A percentile compares a stretch with the other conserved stretches of the same genome.
phyloP scores from a whole-genome alignment of 1,140 invertebrate species.

The Diorhabda sublineata region DNA sequence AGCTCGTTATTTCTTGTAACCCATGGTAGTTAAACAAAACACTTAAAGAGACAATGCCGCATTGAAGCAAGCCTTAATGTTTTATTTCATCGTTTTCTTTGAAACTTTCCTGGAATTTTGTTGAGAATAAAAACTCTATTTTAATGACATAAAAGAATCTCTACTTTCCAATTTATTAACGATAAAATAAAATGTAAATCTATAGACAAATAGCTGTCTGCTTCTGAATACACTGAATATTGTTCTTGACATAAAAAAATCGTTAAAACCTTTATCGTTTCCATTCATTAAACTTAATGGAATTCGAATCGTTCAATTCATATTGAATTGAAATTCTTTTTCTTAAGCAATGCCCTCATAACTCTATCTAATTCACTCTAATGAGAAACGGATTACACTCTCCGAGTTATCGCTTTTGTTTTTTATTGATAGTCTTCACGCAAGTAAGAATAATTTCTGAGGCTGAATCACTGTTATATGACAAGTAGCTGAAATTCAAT shows the following conservation, averaged over 20 bases:
- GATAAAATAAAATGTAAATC: neutral
- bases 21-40: no score
- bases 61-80: neutral
- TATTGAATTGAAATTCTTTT: slow-evolving; percentile 14
- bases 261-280: neutral
- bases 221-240: slow-evolving; percentile 11
- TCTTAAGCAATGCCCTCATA: slow-evolving; percentile 13
- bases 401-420: neutral
- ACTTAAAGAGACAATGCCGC: neutral
- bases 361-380: neutral
- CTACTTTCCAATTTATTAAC: neutral
- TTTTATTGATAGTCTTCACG: no score
- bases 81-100: neutral
- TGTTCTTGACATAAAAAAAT: slow-evolving; percentile 1
- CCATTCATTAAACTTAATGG: slow-evolving; percentile 14
- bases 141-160: neutral
- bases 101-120: neutral
- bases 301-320: slow-evolving; percentile 12
- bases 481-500: no score
- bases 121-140: neutral
- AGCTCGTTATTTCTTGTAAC: no score
- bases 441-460: no score
- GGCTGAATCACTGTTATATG: no score
- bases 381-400: slow-evolving; percentile 10
- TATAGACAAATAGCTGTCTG: neutral